Conservation (phyloP, 2,888 invertebrate species). For the Chaitophorus viminalis region DNA sequence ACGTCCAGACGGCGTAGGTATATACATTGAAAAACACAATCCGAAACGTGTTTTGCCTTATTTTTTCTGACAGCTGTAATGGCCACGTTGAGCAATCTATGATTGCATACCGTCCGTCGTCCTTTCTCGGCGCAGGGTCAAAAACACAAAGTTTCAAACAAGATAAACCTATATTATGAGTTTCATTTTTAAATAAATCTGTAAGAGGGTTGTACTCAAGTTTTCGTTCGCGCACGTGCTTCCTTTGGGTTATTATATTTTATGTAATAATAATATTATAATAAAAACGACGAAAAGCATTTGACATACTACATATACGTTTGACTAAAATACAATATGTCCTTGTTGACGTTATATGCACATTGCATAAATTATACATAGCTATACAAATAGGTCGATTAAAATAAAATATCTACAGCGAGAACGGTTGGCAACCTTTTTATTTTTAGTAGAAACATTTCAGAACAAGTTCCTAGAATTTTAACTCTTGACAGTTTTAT, state of each 20-base stretch:
- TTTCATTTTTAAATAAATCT: background rate
- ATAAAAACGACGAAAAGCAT: background rate
- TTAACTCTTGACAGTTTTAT: slow-evolving; percentile 2
- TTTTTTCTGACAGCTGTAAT: slow-evolving; percentile 36
- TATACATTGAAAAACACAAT: background rate
- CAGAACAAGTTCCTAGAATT: slow-evolving; percentile 8
- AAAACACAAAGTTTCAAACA: slow-evolving; percentile 1
- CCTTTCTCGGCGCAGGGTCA: background rate
- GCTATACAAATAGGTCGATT: too few species aligned
- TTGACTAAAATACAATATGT: too few species aligned
- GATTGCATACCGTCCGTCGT: background rate
- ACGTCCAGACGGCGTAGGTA: background rate
- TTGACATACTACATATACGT: too few species aligned
- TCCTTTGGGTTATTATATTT: background rate
- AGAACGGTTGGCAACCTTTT: background rate
- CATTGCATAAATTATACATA: too few species aligned
- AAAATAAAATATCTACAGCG: too few species aligned
- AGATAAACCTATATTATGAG: background rate
- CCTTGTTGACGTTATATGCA: too few species aligned
- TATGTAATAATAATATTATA: background rate
- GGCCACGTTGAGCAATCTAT: slow-evolving; percentile 29
- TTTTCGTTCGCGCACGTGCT: background rate
- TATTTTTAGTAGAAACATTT: background rate
- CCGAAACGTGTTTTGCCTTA: slow-evolving; percentile 38
- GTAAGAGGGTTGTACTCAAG: background rate